phyloP scores from a whole-genome alignment of 1,140 invertebrate genomes.

The Drosophila pruinosa region DNA sequence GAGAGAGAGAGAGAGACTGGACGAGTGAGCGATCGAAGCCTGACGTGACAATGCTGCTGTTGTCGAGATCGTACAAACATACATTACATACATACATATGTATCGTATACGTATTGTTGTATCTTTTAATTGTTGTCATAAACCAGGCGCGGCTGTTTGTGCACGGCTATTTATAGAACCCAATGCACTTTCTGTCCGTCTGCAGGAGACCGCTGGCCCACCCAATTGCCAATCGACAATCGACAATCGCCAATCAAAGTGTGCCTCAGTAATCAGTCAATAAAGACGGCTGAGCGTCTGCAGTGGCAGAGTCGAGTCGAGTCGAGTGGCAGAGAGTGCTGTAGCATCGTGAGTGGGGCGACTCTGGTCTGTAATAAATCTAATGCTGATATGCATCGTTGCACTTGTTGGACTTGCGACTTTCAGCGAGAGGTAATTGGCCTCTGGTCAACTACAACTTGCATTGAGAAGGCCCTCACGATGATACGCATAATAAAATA shows the following conservation, averaged over 20 bases:
- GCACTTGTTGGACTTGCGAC: conserved; percentile 45
- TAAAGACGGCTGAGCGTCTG: not conserved
- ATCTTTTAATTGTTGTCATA: conserved; percentile 64
- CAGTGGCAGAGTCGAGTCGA: not conserved
- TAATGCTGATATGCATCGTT: conserved; percentile 53
- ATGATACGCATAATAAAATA: conserved; percentile 45
- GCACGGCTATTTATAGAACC: conserved; percentile 53
- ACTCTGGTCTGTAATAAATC: conserved; percentile 32
- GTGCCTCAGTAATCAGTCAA: conserved; percentile 28
- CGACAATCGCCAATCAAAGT: conserved; percentile 8
- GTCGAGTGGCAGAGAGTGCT: not conserved
- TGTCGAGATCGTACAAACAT: not conserved
- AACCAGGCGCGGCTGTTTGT: conserved; percentile 27
- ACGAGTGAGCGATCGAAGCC: conserved; percentile 18
- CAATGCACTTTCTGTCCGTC: not conserved
- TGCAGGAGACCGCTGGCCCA: conserved; percentile 24
- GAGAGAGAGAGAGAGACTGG: not conserved
- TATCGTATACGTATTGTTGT: conserved; percentile 14
- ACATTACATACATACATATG: not conserved
- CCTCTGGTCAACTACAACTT: conserved; percentile 21
- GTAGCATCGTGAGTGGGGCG: not conserved
- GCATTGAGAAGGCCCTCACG: not conserved
- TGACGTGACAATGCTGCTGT: not conserved
- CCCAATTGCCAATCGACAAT: conserved; percentile 12
- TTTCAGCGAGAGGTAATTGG: conserved; percentile 48